phyloP scores from a whole-genome alignment of 2,888 invertebrate species.

The Vanessa cardui region DNA sequence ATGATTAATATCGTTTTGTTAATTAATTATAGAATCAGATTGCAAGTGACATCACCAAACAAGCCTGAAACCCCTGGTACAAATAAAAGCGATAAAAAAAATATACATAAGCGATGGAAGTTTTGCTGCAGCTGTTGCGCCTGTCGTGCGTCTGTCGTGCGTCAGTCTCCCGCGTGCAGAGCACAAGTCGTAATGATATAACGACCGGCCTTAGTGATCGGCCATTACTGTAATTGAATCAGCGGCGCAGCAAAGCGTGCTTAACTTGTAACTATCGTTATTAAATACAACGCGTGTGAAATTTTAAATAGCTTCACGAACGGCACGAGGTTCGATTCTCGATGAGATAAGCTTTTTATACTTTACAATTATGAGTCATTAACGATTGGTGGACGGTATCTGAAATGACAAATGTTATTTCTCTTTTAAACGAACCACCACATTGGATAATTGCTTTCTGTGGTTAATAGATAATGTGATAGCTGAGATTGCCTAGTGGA shows the following conservation, averaged over 20 bases:
- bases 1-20: too few species aligned
- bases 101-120: too few species aligned
- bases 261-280: conserved; percentile 22
- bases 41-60: too few species aligned
- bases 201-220: conserved; percentile 20
- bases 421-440: conserved; percentile 1
- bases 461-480: neutral
- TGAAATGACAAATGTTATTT: neutral
- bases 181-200: conserved; percentile 18
- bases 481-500: too few species aligned
- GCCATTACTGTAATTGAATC: conserved; percentile 26
- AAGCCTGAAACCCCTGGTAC: too few species aligned
- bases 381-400: conserved; percentile 17
- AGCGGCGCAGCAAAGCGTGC: conserved; percentile 12
- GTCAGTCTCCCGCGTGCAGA: neutral
- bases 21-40: too few species aligned
- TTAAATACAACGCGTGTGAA: conserved; percentile 27
- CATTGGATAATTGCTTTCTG: conserved; percentile 14
- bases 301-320: conserved; percentile 28
- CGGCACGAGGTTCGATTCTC: conserved; percentile 26
- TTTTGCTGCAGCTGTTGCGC: neutral
- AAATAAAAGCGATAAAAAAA: too few species aligned
- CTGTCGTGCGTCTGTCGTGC: neutral
- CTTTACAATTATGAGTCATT: conserved; percentile 22
- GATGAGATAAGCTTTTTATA: conserved; percentile 20